Evolutionary conservation across 2,797 vertebrate genomes (phyloP).

Genomic region (Clarias pachynema): DNA sequence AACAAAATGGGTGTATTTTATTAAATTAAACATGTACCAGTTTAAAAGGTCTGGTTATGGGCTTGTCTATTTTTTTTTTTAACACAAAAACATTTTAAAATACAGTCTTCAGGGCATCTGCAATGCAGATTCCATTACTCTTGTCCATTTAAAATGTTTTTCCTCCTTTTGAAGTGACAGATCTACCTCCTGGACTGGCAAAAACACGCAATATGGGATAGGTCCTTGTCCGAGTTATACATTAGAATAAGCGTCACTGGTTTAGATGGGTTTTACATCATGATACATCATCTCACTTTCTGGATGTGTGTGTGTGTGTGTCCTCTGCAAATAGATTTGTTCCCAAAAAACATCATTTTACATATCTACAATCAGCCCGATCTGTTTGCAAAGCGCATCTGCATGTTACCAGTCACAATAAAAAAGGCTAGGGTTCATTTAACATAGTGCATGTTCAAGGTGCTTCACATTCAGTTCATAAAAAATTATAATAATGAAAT

Average conservation of each 20-base stretch:
- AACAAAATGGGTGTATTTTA: constrained; percentile 74
- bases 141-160: background rate
- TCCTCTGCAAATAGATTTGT: constrained; percentile 3
- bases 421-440: background rate
- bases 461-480: background rate
- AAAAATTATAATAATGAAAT: background rate
- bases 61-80: background rate
- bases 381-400: background rate
- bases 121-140: background rate
- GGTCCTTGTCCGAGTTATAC: background rate
- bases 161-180: background rate
- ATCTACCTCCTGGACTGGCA: background rate
- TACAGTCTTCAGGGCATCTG: background rate
- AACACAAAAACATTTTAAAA: background rate
- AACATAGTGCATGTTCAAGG: background rate
- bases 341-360: background rate
- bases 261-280: background rate
- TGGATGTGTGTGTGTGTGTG: background rate
- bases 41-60: constrained; percentile 55
- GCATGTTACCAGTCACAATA: background rate
- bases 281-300: background rate
- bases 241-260: background rate
- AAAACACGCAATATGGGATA: background rate
- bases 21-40: constrained; percentile 74
- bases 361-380: background rate